Evolutionary conservation across 2,888 invertebrate genomes (phyloP).

Genomic region (Caenorhabditis uteleia): DNA sequence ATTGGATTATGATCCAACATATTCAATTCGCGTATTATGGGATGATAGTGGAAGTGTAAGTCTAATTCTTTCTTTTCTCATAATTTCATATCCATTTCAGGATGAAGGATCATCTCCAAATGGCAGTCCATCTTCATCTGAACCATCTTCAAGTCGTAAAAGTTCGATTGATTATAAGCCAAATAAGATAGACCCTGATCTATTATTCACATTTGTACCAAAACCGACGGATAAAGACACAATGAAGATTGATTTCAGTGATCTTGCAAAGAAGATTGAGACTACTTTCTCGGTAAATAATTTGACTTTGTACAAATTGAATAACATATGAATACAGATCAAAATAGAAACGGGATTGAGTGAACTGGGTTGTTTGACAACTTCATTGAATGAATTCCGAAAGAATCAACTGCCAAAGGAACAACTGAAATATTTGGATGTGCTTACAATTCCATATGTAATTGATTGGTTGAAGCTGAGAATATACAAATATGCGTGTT

Average conservation of each 20-base stretch:
- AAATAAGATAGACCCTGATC: constrained; percentile 8
- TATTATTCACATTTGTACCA: constrained; percentile 20
- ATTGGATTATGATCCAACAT: constrained; percentile 32
- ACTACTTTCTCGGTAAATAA: constrained; percentile 7
- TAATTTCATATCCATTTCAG: constrained; percentile 6
- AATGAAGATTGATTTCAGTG: constrained; percentile 22
- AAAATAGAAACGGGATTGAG: constrained; percentile 8
- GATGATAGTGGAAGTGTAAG: constrained; percentile 28
- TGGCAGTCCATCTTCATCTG: constrained; percentile 19
- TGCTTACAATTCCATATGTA: constrained; percentile 1
- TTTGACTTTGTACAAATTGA: not conserved
- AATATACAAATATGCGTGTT: constrained; percentile 17
- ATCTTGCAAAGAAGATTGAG: constrained; percentile 12
- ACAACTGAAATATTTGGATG: not conserved
- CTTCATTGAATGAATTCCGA: constrained; percentile 6
- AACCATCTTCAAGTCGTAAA: too few relatives aligned
- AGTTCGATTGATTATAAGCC: constrained; percentile 16
- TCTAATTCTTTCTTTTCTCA: not conserved
- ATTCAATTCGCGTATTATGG: constrained; percentile 15
- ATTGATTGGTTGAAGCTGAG: constrained; percentile 21
- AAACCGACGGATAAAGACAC: constrained; percentile 12
- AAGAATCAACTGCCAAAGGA: too few relatives aligned
- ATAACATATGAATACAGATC: too few relatives aligned
- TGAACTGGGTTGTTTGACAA: constrained; percentile 14
- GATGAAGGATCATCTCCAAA: constrained; percentile 19